Percentiles rank a stretch among this genome's conserved stretches.
Evolutionary conservation across 2,113 vertebrate genomes (phyloP).

Genomic region (Tympanuchus pallidicinctus): DNA sequence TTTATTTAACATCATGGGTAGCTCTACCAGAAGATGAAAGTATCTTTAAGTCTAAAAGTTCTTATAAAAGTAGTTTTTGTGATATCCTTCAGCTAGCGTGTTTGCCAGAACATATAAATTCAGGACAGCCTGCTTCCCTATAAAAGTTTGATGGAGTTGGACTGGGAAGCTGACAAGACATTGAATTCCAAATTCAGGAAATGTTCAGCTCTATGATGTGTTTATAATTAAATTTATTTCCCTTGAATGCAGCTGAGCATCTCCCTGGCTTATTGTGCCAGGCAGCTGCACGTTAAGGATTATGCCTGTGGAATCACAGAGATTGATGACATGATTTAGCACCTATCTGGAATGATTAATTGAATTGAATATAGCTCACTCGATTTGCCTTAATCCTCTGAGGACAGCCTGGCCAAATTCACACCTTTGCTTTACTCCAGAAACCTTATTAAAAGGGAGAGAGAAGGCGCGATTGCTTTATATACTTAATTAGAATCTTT

Average conservation of each 20-base stretch:
- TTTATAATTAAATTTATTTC: conserved; percentile 72
- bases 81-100: not conserved
- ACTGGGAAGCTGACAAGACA: conserved; percentile 46
- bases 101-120: not conserved
- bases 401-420: not conserved
- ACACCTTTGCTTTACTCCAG: not conserved
- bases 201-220: conserved; percentile 51
- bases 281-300: conserved; percentile 1
- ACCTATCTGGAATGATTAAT: conserved; percentile 31
- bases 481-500: not conserved
- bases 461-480: not conserved
- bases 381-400: not conserved
- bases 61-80: not conserved
- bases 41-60: not conserved
- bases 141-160: conserved; percentile 51
- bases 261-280: conserved; percentile 7
- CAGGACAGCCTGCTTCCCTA: not conserved
- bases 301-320: not conserved
- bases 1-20: not conserved
- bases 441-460: not conserved
- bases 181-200: conserved; percentile 64
- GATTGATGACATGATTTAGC: conserved; percentile 28
- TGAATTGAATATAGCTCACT: conserved; percentile 4
- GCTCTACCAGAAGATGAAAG: not conserved
- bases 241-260: conserved; percentile 18